A percentile compares a stretch with the other conserved stretches of the same genome.
phyloP scores from a whole-genome alignment of 2,888 invertebrate species.

The Deroplatys truncata region DNA sequence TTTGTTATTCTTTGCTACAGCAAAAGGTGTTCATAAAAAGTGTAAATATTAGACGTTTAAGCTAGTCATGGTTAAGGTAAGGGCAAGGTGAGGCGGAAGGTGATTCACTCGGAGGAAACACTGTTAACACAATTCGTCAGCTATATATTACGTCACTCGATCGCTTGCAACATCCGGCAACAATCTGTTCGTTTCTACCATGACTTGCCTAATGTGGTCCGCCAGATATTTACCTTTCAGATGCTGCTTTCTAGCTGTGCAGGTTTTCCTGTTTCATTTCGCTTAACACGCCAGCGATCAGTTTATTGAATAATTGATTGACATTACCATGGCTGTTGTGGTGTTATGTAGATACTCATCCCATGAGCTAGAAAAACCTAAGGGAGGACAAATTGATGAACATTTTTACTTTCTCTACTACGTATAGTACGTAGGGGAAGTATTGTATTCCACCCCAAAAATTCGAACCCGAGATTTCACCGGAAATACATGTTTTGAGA shows the following conservation, averaged over 20 bases:
- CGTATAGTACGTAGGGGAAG: no score
- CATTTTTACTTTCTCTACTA: no score
- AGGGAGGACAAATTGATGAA: no score
- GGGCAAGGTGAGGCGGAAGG: neutral
- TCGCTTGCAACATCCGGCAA: neutral
- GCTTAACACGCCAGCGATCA: no score
- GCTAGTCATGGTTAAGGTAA: neutral
- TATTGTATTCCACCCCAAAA: no score
- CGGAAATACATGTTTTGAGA: no score
- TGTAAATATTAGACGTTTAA: neutral
- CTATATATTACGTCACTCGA: neutral
- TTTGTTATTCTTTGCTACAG: neutral
- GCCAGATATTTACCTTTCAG: neutral
- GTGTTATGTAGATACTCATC: no score
- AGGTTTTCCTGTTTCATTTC: neutral
- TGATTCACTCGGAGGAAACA: neutral
- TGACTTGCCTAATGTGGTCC: neutral
- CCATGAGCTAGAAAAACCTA: no score
- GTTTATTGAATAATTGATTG: no score
- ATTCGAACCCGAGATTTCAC: no score
- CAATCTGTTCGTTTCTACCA: neutral
- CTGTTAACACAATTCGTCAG: neutral
- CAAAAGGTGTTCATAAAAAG: neutral
- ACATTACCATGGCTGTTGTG: no score
- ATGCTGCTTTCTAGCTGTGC: neutral